These are phyloP conservation scores for Calcarius lapponicus DNA, from an alignment of 2,797 vertebrate genomes.

Conservation along the genomic window DNA sequence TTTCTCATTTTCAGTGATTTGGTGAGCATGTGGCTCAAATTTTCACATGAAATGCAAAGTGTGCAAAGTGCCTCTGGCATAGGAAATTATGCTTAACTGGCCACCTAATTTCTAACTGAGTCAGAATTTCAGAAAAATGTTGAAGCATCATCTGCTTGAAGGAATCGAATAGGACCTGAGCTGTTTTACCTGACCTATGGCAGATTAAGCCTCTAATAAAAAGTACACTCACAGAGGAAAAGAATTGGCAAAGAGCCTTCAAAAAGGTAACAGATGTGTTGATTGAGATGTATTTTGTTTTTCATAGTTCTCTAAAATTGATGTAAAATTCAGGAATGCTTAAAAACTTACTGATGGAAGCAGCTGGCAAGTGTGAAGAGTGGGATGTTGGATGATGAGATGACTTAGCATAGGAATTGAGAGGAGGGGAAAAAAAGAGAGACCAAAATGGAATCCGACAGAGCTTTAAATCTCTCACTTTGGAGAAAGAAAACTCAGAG, in stretches of 20 bases:
- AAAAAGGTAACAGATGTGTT: conserved; percentile 23
- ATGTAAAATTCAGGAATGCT: conserved; percentile 35
- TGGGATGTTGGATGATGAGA: conserved; percentile 7
- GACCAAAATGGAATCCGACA: neutral
- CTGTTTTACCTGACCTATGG: neutral
- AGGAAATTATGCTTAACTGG: neutral
- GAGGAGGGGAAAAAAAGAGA: neutral
- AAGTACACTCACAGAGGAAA: neutral
- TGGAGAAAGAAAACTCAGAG: neutral
- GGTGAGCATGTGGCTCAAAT: neutral
- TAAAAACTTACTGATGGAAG: conserved; percentile 24
- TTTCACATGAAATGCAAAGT: neutral
- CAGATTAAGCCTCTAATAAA: conserved; percentile 7
- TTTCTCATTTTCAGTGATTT: neutral
- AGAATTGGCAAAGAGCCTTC: neutral
- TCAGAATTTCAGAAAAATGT: neutral
- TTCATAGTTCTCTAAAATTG: neutral
- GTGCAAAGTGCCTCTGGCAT: neutral
- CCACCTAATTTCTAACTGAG: neutral
- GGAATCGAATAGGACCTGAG: neutral
- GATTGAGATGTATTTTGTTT: conserved; percentile 14
- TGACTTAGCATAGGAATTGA: conserved; percentile 9
- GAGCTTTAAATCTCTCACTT: neutral
- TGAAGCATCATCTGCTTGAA: neutral
- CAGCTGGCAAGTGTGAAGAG: conserved; percentile 36